Percentiles rank a stretch among this genome's conserved stretches.
Evolutionary conservation across 2,888 invertebrate genomes (phyloP).

Genomic region (Zygaena filipendulae): DNA sequence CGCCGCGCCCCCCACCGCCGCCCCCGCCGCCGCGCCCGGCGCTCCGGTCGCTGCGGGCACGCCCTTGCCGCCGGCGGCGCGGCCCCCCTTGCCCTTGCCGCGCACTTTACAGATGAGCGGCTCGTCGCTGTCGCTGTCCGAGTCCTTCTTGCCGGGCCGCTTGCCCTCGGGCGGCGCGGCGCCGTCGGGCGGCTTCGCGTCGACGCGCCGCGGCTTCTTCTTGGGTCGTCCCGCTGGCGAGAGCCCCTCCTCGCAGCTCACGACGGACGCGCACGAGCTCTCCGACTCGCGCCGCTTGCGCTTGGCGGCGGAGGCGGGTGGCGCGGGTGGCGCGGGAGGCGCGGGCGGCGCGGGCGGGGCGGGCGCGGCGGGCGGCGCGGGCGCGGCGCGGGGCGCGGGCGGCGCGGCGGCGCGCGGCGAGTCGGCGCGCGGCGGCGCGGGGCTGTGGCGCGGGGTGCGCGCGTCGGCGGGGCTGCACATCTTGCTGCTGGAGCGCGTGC

Average conservation of each 20-base stretch:
- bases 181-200: slow-evolving; percentile 56
- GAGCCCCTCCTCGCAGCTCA: slow-evolving; percentile 67
- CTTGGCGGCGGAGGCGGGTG: slow-evolving; percentile 56
- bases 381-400: slow-evolving; percentile 31
- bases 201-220: slow-evolving; percentile 44
- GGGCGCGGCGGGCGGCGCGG: slow-evolving; percentile 17
- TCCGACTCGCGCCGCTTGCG: slow-evolving; percentile 85
- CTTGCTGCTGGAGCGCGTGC: slow-evolving; percentile 76
- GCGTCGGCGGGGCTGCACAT: slow-evolving; percentile 73
- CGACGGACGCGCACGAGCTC: slow-evolving; percentile 73
- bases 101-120: slow-evolving; percentile 80
- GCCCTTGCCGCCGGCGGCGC: slow-evolving; percentile 21
- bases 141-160: slow-evolving; percentile 66
- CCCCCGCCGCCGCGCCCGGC: slow-evolving; percentile 40
- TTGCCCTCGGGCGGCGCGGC: slow-evolving; percentile 51
- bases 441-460: slow-evolving; percentile 53
- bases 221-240: slow-evolving; percentile 41
- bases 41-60: slow-evolving; percentile 31
- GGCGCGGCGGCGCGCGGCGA: slow-evolving; percentile 37
- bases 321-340: slow-evolving; percentile 69
- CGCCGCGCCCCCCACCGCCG: slow-evolving; percentile 64
- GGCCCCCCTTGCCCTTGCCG: slow-evolving; percentile 34
- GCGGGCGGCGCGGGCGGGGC: slow-evolving; percentile 32
- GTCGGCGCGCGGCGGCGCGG: slow-evolving; percentile 42
- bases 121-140: slow-evolving; percentile 84